phyloP scores from a whole-genome alignment of 2,113 vertebrate species.

The human region GRCh38 chrX:53284001-53284500 shows the following conservation, averaged over 20 bases:
- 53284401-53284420: not conserved
- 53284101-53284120: not conserved
- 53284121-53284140: not conserved
- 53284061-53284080: not conserved
- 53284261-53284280: not conserved
- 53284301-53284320: conserved; percentile 13
- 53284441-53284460: too few relatives aligned
- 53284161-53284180: conserved; percentile 1
- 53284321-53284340: not conserved
- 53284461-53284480: not conserved
- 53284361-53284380: not conserved
- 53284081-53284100: conserved; percentile 5
- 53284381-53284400: conserved; percentile 1
- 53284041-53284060: not conserved
- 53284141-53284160: conserved; percentile 32
- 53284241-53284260: not conserved
- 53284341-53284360: not conserved
- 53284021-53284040: not conserved
- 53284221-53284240: not conserved
- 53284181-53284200: not conserved
- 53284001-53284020: not conserved
- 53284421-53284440: not conserved
- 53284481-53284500: not conserved
- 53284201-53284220: not conserved
- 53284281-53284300: not conserved